phyloP scores from a whole-genome alignment of 2,888 invertebrate genomes.

The Sphinx pinastri region DNA sequence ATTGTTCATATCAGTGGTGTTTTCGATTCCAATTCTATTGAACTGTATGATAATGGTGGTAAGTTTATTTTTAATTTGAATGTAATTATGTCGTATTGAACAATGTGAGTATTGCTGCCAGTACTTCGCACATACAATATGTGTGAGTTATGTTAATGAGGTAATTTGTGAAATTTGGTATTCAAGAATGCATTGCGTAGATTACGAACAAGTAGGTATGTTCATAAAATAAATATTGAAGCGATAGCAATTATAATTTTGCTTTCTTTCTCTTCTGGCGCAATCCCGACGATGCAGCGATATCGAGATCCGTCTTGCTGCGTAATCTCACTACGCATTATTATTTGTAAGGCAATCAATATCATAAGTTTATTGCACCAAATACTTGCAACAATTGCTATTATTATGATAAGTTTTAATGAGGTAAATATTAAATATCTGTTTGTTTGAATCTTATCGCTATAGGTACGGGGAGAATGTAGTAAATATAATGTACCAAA shows the following conservation, averaged over 20 bases:
- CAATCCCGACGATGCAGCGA: too few relatives aligned
- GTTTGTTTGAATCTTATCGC: slow-evolving; percentile 12
- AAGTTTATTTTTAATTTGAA: slow-evolving; percentile 73
- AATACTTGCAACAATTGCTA: too few relatives aligned
- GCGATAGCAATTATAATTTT: too few relatives aligned
- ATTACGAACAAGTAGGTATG: too few relatives aligned
- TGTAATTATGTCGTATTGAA: neutral
- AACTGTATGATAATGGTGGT: slow-evolving; percentile 98
- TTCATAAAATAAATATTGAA: too few relatives aligned
- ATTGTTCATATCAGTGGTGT: slow-evolving; percentile 95
- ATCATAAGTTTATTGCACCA: too few relatives aligned
- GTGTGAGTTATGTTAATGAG: neutral
- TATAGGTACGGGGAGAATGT: neutral
- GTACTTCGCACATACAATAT: neutral
- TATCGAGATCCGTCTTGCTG: too few relatives aligned
- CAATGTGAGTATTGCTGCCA: neutral
- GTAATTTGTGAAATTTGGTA: neutral
- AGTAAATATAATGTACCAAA: slow-evolving; percentile 3
- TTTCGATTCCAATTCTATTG: slow-evolving; percentile 95
- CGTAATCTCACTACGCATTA: neutral
- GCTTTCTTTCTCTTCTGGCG: too few relatives aligned
- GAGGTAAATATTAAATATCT: neutral
- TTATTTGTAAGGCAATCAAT: neutral
- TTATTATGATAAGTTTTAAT: neutral
- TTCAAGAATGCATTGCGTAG: too few relatives aligned